Evolutionary conservation across 2,888 invertebrate species (phyloP), one percentile per base, ranked within the genome.

Genomic region (Volucella inflata): DNA sequence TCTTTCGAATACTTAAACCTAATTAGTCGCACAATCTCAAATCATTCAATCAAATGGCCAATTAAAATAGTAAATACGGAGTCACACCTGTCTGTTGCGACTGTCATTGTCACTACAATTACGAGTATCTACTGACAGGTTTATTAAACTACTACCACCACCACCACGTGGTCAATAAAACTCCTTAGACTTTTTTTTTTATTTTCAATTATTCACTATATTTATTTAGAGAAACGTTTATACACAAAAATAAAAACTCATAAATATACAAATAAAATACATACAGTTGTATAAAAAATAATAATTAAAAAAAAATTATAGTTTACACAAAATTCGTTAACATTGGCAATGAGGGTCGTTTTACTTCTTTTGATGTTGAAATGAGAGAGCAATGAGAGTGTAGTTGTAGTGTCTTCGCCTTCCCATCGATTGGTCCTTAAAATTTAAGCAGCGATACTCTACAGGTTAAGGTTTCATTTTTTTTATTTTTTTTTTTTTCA

Each of bases 341-440:
- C 85, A 85, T 85, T 85, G 85, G 81, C 85, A 85, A 85, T 85
- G 85, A 81, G 85, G 81, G 81, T 85, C 81, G 76, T 81, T 30
- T 16, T 75, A 36, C 36, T 46, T 46, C 11, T 77, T 21, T 42
- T 68, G 38, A 55, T 62, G 75, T 75, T 79, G 76, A 81, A 53
- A 81, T 85, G 77, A 81, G 80, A 80, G 70, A 70, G 65, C 80
- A 50, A 76, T 76, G 84, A 76, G 75, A 44, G 53, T 59, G 40
- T 67, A 21, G 74, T 50, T 8, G 51, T 64, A 64, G 64, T 64
- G 70, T 76, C 12, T 76, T 74, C 44, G 53, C 72, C 21, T 62
- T 72, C 21, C 10, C 11, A 44, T 64, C 50, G 48, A 46, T 50
- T 50, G 60, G 65, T 59, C 59, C 11, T 40, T 67, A 11, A 65